Base-by-base conservation (phyloP, 2,888 invertebrate species). In the Aromia moschata region DNA sequence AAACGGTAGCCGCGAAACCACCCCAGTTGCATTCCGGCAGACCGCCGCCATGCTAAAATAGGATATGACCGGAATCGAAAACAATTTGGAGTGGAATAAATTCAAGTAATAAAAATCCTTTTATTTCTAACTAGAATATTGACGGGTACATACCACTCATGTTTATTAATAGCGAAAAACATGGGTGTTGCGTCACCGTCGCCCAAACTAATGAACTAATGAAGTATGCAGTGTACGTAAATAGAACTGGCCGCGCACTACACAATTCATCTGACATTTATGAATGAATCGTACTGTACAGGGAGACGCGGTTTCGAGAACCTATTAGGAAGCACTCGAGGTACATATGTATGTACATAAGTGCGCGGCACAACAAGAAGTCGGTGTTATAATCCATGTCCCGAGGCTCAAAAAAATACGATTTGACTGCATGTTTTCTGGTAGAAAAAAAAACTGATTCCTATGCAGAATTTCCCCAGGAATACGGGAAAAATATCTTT, bases 141-240 rank as follows among this genome's bases (percentile, higher is more conserved):
- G 25, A 18, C 43, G 40, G 43, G 40, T 33, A 52, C 53, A 45
- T 37, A 54, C 54, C 54, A 43, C 43, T 54, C 54, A 54, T 25
- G 41, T 54, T 17, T 54, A 54, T 44, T 54, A 54, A 44, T 54
- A 54, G 54, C 15, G 20, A 49, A n/a, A 40, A 49, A 49, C 38
- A 49, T 38, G 25, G 18, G 15, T 31, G 54, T 54, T 54, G 54
- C 54, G 54, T 54, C 54, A 54, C 18, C 54, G 45, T 54, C 44
- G 37, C 44, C 43, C 15, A 54, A 54, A 54, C 44, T 54, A 54
- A 52, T 52, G n/a, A n/a, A n/a, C 41, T 52, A 52, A 54, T 54
- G 54, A 54, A 37, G 43, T 54, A 44, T 54, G 54, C 54, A 54
- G 54, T 45, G 14, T 43, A 54, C 54, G 54, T 45, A 54, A 54